Evolutionary conservation across 2,888 invertebrate genomes (phyloP).

Genomic region (Eristalinus aeneus): DNA sequence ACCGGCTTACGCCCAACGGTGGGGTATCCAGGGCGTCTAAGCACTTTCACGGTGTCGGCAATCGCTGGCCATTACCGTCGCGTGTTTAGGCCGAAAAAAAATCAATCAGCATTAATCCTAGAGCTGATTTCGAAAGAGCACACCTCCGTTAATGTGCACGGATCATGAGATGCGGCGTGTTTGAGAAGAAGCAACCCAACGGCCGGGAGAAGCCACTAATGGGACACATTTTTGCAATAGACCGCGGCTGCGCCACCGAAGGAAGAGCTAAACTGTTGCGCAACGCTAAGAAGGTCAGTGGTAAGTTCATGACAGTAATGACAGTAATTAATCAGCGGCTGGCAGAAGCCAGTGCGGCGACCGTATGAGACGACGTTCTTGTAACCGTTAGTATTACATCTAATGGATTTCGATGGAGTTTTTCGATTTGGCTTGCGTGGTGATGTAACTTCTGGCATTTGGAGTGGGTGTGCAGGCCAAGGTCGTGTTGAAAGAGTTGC

Average conservation of each 20-base stretch:
- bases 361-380: background rate
- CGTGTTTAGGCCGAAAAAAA: slow-evolving; percentile 10
- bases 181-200: background rate
- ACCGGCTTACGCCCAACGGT: background rate
- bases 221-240: slow-evolving; percentile 21
- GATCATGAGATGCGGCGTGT: slow-evolving; percentile 15
- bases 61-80: background rate
- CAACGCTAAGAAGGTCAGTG: slow-evolving; percentile 40
- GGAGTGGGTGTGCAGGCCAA: slow-evolving; percentile 37
- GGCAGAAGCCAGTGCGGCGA: slow-evolving; percentile 11
- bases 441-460: slow-evolving; percentile 10
- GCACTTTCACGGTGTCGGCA: background rate
- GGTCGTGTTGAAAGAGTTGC: slow-evolving; percentile 17
- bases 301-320: slow-evolving; percentile 37
- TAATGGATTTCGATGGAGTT: slow-evolving; percentile 29
- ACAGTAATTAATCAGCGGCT: slow-evolving; percentile 29
- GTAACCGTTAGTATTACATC: background rate
- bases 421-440: background rate
- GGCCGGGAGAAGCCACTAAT: background rate
- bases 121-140: slow-evolving; percentile 15
- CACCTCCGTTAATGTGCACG: slow-evolving; percentile 18
- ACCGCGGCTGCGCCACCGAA: background rate
- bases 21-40: background rate
- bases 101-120: slow-evolving; percentile 38
- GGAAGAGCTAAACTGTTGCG: slow-evolving; percentile 6